These are phyloP conservation scores for Polypedilum pembai DNA, from an alignment of 1,140 invertebrate genomes.

Conservation along the genomic window DNA sequence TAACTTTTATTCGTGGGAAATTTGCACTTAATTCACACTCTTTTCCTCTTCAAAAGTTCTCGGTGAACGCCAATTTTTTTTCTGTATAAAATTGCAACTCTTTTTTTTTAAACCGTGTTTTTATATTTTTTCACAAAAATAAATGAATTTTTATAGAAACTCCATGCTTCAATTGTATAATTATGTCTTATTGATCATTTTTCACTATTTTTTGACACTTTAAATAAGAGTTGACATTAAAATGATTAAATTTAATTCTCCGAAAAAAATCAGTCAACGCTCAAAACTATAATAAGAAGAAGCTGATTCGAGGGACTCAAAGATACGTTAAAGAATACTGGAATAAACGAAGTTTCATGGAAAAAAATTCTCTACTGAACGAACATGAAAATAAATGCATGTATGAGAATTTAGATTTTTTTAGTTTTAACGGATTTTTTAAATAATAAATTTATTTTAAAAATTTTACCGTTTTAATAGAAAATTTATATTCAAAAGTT, in stretches of 20 bases:
- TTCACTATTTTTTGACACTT: not conserved
- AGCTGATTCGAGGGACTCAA: no score
- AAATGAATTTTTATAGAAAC: not conserved
- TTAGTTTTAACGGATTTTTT: no score
- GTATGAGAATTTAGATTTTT: no score
- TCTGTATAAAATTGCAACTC: not conserved
- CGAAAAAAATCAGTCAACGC: not conserved
- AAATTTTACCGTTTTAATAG: no score
- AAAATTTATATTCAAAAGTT: no score
- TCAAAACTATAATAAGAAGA: no score
- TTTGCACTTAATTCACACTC: not conserved
- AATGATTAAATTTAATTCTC: not conserved
- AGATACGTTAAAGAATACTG: no score
- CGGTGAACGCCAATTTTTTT: not conserved
- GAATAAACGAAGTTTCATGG: no score
- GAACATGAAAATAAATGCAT: no score
- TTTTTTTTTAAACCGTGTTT: not conserved
- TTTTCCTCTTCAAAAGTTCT: not conserved
- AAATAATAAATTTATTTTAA: no score
- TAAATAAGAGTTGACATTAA: not conserved
- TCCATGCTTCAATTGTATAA: not conserved
- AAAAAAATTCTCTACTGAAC: no score
- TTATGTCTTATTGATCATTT: not conserved
- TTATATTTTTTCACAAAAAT: not conserved
- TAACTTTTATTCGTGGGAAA: no score